Evolutionary conservation across 2,797 vertebrate genomes (phyloP).

Genomic region (Pyrrhura leucotis): DNA sequence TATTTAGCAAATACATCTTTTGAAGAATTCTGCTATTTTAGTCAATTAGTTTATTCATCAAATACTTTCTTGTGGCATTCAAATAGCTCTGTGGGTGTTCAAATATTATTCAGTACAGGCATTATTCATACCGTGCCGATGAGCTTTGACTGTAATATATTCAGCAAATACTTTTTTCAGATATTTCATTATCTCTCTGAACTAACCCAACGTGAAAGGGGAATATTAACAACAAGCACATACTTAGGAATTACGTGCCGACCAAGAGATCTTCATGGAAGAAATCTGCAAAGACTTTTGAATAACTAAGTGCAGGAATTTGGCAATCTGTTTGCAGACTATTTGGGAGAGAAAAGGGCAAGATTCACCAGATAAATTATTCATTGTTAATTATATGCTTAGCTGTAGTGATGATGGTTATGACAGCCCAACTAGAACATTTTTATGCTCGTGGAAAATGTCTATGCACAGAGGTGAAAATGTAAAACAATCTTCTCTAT

Average conservation of each 20-base stretch:
- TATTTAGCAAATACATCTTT: conserved; percentile 45
- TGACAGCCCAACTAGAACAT: conserved; percentile 65
- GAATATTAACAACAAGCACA: conserved; percentile 58
- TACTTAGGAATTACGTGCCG: conserved; percentile 28
- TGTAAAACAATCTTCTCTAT: conserved; percentile 32
- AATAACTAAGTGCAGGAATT: conserved; percentile 67
- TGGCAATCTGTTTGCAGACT: conserved; percentile 73
- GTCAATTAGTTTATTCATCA: conserved; percentile 52
- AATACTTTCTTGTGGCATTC: conserved; percentile 47
- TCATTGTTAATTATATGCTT: conserved; percentile 73
- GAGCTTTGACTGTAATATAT: conserved; percentile 69
- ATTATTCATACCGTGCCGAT: conserved; percentile 36
- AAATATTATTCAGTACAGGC: conserved; percentile 58
- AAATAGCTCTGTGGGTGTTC: conserved; percentile 66
- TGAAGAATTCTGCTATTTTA: conserved; percentile 54
- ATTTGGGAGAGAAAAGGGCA: conserved; percentile 71
- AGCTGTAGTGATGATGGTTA: conserved; percentile 68
- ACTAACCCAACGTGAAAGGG: conserved; percentile 46
- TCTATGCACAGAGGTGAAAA: conserved; percentile 55
- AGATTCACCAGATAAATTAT: conserved; percentile 72
- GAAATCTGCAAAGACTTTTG: conserved; percentile 62
- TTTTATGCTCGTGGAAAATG: conserved; percentile 28
- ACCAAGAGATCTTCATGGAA: conserved; percentile 48
- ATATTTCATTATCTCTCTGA: conserved; percentile 55
- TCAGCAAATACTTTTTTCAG: conserved; percentile 63